Evolutionary conservation across 2,797 vertebrate species (phyloP), one percentile per base, ranked within the genome.

Genomic region (Rachycentron canadum): DNA sequence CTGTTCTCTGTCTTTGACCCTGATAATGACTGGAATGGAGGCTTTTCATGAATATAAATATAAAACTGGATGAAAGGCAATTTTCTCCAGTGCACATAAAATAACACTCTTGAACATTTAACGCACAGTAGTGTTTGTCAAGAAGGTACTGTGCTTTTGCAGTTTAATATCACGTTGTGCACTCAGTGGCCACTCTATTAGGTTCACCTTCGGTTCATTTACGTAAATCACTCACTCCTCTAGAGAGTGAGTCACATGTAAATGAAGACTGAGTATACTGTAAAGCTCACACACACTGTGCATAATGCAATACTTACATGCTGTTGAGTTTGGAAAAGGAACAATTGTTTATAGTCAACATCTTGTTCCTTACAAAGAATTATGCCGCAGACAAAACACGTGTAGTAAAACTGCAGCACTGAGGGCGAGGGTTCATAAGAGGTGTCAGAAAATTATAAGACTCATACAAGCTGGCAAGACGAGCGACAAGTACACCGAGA

Each of bases 11-110:
- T 81, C 60, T 91, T 77, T 93, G 86, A 90, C 88, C 85, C 81
- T 79, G 79, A 84, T 88, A 86, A 90, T 88, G 78, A 86, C 81
- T 79, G 60, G 73, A 89, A 87, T 82, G 55, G 73, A 85, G 65
- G 66, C 69, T 79, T 88, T 91, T 85, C 78, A 84, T 89, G 89
- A 91, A 92, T 91, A 90, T 80, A 88, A 91, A 90, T 86, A 89
- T 65, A 84, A 64, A 73, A 78, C 13, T 63, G 71, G 63, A 60
- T 76, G 77, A 85, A 88, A 86, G 72, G 60, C 76, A 85, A 85
- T 88, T 89, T 89, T 74, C 68, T 75, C 70, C 62, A 50, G 63
- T 78, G 78, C 78, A 73, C 58, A 81, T 86, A 80, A 84, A 88
- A 91, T 81, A 87, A 73, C 66, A 79, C 81, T 76, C 72, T 83